Conservation (phyloP, 2,888 invertebrate species). For the Mechanitis mazaeus region DNA sequence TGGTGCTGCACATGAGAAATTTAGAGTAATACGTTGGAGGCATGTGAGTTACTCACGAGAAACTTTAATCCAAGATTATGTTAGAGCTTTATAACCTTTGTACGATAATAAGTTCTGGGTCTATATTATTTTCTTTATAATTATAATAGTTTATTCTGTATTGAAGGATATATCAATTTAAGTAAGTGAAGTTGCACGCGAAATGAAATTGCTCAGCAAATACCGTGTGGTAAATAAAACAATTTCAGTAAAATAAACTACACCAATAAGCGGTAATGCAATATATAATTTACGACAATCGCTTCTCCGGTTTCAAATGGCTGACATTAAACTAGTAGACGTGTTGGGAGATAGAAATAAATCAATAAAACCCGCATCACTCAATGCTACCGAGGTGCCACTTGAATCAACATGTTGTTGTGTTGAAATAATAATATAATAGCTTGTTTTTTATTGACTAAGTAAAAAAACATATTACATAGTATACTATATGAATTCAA, state of each 20-base stretch:
- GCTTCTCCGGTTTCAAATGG: conserved; percentile 8
- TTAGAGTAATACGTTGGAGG: conserved; percentile 16
- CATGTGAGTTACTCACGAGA: background rate
- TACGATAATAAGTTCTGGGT: background rate
- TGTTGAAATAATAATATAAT: background rate
- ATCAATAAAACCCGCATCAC: conserved; percentile 11
- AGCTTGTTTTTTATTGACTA: background rate
- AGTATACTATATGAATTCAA: too few relatives aligned
- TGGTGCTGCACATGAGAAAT: conserved; percentile 29
- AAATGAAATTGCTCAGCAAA: background rate
- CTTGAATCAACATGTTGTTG: conserved; percentile 8
- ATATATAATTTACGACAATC: conserved; percentile 8
- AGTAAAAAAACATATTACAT: background rate
- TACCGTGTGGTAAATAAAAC: background rate
- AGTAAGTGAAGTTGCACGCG: too few relatives aligned
- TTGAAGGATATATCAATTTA: too few relatives aligned
- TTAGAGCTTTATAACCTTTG: background rate
- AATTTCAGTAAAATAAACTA: conserved; percentile 5
- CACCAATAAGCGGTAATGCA: conserved; percentile 6
- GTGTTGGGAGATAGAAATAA: conserved; percentile 14
- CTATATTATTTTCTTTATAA: too few relatives aligned
- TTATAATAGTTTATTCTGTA: too few relatives aligned
- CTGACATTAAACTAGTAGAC: conserved; percentile 8
- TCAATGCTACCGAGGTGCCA: conserved; percentile 5
- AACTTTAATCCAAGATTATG: conserved; percentile 1